Conservation (phyloP, 2,888 invertebrate genomes). For the Oscheius sp. region DNA sequence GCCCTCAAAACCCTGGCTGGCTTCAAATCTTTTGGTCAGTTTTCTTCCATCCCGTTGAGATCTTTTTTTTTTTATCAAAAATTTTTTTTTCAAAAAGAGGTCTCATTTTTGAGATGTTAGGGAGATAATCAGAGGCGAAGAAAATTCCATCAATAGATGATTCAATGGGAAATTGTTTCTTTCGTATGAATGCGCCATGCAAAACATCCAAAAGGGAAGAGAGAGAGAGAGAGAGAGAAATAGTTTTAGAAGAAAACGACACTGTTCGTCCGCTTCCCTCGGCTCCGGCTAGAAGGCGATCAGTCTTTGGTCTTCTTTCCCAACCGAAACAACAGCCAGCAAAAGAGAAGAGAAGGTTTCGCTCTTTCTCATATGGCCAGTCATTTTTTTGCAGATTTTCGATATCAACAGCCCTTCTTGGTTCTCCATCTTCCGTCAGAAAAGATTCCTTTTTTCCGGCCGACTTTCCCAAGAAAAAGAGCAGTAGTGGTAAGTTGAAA, state of each 20-base stretch:
- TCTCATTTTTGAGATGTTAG: neutral
- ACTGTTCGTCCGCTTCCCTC: constrained; percentile 10
- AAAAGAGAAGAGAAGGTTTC: constrained; percentile 13
- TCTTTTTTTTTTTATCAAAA: neutral
- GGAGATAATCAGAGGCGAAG: too few relatives aligned
- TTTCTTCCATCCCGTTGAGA: neutral
- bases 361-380: neutral
- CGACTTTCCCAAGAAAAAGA: neutral
- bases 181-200: neutral
- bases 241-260: constrained; percentile 21
- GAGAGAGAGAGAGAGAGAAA: neutral
- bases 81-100: neutral
- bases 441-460: neutral
- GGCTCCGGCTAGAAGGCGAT: neutral
- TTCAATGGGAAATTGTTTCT: too few relatives aligned
- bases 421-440: neutral
- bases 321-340: constrained; percentile 1
- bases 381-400: neutral
- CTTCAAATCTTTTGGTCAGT: neutral
- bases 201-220: neutral
- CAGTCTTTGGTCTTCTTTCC: constrained; percentile 2
- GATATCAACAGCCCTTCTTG: constrained; percentile 7
- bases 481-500: constrained; percentile 19
- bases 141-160: too few relatives aligned
- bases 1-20: neutral